Percentiles rank a stretch among this genome's conserved stretches.
Conservation (phyloP, 92 coral and sea anemone genomes). For the Montipora capitata region DNA sequence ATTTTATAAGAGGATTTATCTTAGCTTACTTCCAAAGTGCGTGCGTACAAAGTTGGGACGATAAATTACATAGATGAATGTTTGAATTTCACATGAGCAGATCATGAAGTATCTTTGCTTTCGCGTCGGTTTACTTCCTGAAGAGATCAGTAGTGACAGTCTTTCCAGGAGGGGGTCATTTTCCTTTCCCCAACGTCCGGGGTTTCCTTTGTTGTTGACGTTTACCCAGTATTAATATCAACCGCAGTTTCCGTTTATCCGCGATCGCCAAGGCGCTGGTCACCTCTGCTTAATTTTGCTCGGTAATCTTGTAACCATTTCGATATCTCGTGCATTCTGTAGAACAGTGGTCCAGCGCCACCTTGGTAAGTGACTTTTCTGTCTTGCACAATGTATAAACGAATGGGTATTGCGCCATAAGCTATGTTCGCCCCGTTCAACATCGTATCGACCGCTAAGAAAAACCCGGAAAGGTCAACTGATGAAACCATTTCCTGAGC, state of each 20-base stretch:
- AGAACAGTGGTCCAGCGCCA: conserved; percentile 81
- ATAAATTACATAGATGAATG: neutral
- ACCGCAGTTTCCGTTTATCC: neutral
- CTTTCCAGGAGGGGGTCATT: neutral
- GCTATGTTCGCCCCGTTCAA: conserved; percentile 82
- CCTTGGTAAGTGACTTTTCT: conserved; percentile 81
- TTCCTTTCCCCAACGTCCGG: neutral
- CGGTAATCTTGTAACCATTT: conserved; percentile 70
- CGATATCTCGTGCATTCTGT: conserved; percentile 73
- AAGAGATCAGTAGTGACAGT: too few species aligned
- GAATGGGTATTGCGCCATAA: conserved; percentile 91
- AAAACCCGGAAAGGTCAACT: conserved; percentile 60
- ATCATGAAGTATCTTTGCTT: neutral
- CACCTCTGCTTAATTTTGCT: neutral
- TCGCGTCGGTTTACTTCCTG: neutral
- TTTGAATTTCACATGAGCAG: neutral
- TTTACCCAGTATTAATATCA: neutral
- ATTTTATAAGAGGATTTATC: neutral
- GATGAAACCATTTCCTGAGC: conserved; percentile 72
- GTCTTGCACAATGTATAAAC: conserved; percentile 81
- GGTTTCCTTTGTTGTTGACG: neutral
- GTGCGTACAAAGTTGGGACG: neutral
- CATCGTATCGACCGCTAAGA: conserved; percentile 87
- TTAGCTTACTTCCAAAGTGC: conserved; percentile 5
- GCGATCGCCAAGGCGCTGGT: neutral